A percentile compares a stretch with the other conserved stretches of the same genome.
Conservation (phyloP, 2,888 invertebrate genomes). For the Heliconius ethilla region DNA sequence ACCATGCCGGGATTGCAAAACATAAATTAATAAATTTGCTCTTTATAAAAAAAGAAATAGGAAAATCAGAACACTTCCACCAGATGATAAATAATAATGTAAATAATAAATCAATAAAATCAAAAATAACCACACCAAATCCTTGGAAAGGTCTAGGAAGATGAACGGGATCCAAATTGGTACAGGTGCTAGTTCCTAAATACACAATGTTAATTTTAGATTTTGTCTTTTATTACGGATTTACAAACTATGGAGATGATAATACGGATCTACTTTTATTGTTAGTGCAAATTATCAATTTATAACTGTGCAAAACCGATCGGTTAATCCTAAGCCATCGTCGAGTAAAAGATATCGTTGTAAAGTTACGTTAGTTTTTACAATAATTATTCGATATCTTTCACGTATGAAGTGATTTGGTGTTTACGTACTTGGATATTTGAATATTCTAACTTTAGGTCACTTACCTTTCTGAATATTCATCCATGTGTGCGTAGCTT, state of each 20-base stretch:
- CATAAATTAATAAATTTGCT: conserved; percentile 70
- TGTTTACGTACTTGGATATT: conserved; percentile 58
- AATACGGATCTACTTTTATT: conserved; percentile 75
- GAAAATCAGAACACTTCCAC: conserved; percentile 83
- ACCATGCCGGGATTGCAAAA: conserved; percentile 78
- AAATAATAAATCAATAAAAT: conserved; percentile 64
- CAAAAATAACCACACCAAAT: conserved; percentile 81
- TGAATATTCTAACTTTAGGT: conserved; percentile 39
- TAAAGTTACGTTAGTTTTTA: conserved; percentile 36
- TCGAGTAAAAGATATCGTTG: conserved; percentile 68
- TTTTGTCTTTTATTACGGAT: conserved; percentile 55
- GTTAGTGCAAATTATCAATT: conserved; percentile 76
- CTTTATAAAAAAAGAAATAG: conserved; percentile 68
- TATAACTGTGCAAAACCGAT: conserved; percentile 72
- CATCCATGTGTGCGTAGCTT: conserved; percentile 97
- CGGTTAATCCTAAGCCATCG: conserved; percentile 68
- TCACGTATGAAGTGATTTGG: conserved; percentile 74
- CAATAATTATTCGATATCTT: conserved; percentile 63
- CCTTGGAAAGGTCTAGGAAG: conserved; percentile 80
- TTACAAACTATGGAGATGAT: conserved; percentile 73
- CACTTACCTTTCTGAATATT: conserved; percentile 99
- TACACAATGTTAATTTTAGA: conserved; percentile 49
- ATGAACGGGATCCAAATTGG: conserved; percentile 74
- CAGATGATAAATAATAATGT: conserved; percentile 76
- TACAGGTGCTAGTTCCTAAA: conserved; percentile 76